Evolutionary conservation across 2,888 invertebrate species (phyloP), one percentile per base, ranked within the genome.

Genomic region (Adineta ricciae): DNA sequence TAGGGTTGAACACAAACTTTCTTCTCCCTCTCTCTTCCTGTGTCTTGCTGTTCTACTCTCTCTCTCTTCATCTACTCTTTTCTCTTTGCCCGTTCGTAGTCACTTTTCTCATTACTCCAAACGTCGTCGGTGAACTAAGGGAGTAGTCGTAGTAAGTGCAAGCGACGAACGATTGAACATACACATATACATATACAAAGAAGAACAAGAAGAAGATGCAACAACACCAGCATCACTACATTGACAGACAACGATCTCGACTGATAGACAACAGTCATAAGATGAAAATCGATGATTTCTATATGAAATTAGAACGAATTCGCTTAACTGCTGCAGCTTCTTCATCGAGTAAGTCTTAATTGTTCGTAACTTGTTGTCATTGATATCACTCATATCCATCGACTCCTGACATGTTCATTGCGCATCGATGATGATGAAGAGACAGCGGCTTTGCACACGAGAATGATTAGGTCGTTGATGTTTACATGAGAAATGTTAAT

Each of bases 401-500:
- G 50, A 11, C 8, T 49, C 49, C n/a, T n/a, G n/a, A n/a, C 8
- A 14, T 49, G 14, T 64, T 64, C 32, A 16, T 64, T 64, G 64
- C 64, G 64, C 24, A 64, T 64, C 32, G 27, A 64, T n/a, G n/a
- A 46, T 64, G 14, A 64, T 32, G 64, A 64, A 32, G 32, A 64
- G 64, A 64, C 64, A 64, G 64, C 5, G 19, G 32, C 32, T 64
- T 64, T 64, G 64, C 64, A 19, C 32, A 32, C 19, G 32, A 32
- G 14, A 16, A 64, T 64, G 64, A 64, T 64, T 64, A 64, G 64
- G 64, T 64, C 64, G 32, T 64, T 64, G 16, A 64, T 64, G 32
- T 64, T 64, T 64, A 64, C 64, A 64, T 36, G 64, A 64, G 64
- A 64, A 64, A 64, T 64, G 64, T 64, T 64, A 64, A 64, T 64